Conservation (phyloP, 2,888 invertebrate species). For the Parelbella ahira region DNA sequence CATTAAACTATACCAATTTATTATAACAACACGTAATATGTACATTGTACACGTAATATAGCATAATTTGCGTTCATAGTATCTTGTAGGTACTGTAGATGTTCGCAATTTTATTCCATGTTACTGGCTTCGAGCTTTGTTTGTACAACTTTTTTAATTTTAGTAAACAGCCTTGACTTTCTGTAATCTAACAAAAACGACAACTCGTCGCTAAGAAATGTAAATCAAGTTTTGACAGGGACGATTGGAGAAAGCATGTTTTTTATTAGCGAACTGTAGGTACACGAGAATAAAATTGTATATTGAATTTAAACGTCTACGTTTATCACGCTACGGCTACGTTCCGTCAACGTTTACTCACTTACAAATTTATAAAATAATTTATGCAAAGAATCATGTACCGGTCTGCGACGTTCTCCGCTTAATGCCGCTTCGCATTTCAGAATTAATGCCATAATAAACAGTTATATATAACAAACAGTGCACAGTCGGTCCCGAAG, state of each 20-base stretch:
- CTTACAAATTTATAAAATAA: constrained; percentile 43
- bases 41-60: no score
- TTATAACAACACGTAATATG: no score
- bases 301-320: constrained; percentile 26
- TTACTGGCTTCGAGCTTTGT: no score
- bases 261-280: background rate
- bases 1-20: no score
- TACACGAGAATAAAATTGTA: constrained; percentile 17
- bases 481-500: constrained; percentile 35
- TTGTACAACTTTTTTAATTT: no score
- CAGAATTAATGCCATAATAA: constrained; percentile 56
- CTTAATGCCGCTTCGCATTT: constrained; percentile 53
- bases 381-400: constrained; percentile 73
- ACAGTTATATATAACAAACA: constrained; percentile 45
- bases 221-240: constrained; percentile 4
- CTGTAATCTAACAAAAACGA: constrained; percentile 7
- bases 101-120: no score
- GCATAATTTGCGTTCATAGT: no score
- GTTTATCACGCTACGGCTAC: background rate
- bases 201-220: constrained; percentile 6
- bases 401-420: constrained; percentile 62
- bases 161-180: constrained; percentile 11
- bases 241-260: constrained; percentile 5
- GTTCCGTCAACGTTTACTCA: constrained; percentile 11
- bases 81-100: no score